Evolutionary conservation across 2,797 vertebrate species (phyloP).

Genomic region (Thunnus albacares): DNA sequence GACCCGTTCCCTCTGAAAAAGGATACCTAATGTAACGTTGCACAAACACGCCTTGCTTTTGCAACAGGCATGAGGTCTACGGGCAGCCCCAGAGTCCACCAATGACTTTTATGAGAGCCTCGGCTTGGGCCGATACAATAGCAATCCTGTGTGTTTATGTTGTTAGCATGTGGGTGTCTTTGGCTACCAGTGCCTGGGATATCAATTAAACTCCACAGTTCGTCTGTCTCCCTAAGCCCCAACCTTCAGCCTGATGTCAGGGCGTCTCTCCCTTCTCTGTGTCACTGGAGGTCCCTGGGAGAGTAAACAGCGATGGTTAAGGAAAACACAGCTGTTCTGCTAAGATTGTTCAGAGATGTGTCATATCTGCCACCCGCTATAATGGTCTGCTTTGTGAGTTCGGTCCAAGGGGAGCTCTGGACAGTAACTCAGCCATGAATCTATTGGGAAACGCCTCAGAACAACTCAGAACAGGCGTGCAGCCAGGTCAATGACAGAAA

Average conservation of each 20-base stretch:
- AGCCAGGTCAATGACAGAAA: slow-evolving; percentile 72
- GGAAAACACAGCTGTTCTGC: slow-evolving; percentile 95
- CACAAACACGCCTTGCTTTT: slow-evolving; percentile 97
- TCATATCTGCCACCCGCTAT: slow-evolving; percentile 89
- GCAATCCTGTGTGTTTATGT: slow-evolving; percentile 95
- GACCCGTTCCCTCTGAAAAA: slow-evolving; percentile 98
- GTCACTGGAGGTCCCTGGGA: slow-evolving; percentile 91
- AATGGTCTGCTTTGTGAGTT: slow-evolving; percentile 80
- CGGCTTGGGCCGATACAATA: slow-evolving; percentile 93
- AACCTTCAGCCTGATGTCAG: slow-evolving; percentile 73
- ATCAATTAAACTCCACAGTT: slow-evolving; percentile 94
- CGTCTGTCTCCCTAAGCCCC: slow-evolving; percentile 72
- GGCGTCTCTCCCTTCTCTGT: slow-evolving; percentile 83
- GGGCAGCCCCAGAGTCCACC: slow-evolving; percentile 86
- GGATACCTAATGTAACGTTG: slow-evolving; percentile 98
- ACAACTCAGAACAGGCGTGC: slow-evolving; percentile 49
- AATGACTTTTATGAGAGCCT: slow-evolving; percentile 90
- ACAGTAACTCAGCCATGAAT: slow-evolving; percentile 79
- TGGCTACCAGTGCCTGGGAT: slow-evolving; percentile 95
- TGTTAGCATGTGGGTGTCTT: slow-evolving; percentile 94
- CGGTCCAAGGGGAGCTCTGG: slow-evolving; percentile 71
- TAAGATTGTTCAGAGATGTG: slow-evolving; percentile 92
- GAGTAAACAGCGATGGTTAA: slow-evolving; percentile 95
- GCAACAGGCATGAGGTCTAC: slow-evolving; percentile 96
- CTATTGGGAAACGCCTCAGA: slow-evolving; percentile 79